Evolutionary conservation across 2,113 vertebrate genomes (phyloP), one percentile per base, ranked within the genome.

Genomic region (Porphyrio hochstetteri): DNA sequence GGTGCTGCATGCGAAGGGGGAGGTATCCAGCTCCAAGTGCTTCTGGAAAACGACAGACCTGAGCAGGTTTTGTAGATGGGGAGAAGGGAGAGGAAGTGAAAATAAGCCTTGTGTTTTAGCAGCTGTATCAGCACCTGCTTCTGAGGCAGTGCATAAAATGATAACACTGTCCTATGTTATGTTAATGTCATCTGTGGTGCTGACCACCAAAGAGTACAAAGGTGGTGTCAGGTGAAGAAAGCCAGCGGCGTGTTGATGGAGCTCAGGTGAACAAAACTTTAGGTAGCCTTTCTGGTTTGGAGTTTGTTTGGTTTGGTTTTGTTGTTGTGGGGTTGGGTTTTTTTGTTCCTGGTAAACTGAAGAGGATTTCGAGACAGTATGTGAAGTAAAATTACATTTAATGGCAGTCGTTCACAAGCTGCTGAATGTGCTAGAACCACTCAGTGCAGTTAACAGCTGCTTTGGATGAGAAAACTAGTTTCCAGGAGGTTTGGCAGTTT

Each of bases 81-180:
- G 16, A 50, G 35, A 63, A 6, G 42, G 20, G 16, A 56, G 35
- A 63, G 74, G 27, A 91, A 31, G 38, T 7, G 21, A 5, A 61
- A 50, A 59, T 13, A 69, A 52, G 16, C 25, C 13, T 55, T 0
- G 0, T 21, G 16, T 48, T 13, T 86, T 57, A 38, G 3, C 16
- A 1, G 63, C 46, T 29, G 2, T 40, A 44, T 38, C 44, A 38
- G 36, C 16, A 17, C 27, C 19, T 16, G 31, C 50, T 82, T 42
- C 63, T 63, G 46, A 63, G 36, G 21, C n/a, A 19, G 3, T 55
- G 16, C 24, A 38, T 44, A 21, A 25, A 86, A 46, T 1, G 2
- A 4, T 36, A 61, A 72, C 0, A 1, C n/a, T 2, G 2, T 38
- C 17, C 31, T 25, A 27, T 0, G 0, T 46, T 13, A 12, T 0